Base-by-base conservation (phyloP, 2,888 invertebrate genomes). In the Tryphoninae sp. region DNA sequence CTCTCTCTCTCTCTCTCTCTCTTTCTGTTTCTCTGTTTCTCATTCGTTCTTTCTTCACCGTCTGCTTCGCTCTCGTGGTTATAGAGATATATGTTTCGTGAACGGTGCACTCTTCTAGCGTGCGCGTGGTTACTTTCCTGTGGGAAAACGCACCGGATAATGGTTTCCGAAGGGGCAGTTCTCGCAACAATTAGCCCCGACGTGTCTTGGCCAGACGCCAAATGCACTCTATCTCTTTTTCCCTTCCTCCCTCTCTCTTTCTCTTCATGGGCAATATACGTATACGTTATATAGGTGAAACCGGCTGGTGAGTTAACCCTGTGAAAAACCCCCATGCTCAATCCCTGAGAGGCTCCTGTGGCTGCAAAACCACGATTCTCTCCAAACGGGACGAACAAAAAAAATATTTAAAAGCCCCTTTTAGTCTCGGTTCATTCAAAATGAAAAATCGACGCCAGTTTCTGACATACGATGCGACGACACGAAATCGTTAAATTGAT, bases 101-200 rank as follows among this genome's bases (percentile, higher is more conserved):
- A 71, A 65, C 45, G 9, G 75, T 73, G 72, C 53, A 67, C 58
- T 76, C 68, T 61, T 69, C 78, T 51, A 49, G 78, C 78, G 73
- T 65, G 80, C 67, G 74, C 58, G 79, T 77, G 62, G 76, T 73
- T 74, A 82, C 80, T 78, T 78, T 69, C 81, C 81, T 79, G 80
- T 84, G 86, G 86, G 84, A 86, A 85, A 86, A 84, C 84, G 84
- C 85, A 85, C 82, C 77, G 85, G 86, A 85, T 89, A 89, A 90
- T 90, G 88, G 89, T 89, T 89, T 89, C 86, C 88, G 88, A 89
- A 89, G 86, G 88, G 89, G 87, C 88, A 89, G 87, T 90, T 89
- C 87, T 88, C 88, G 87, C 88, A 87, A 89, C 89, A 89, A 90
- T 90, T 89, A 89, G 89, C 88, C 86, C 84, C 87, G 85, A 86